Percentiles rank a stretch among this genome's conserved stretches.
Evolutionary conservation across 2,888 invertebrate genomes (phyloP).

Genomic region (Adineta ricciae): DNA sequence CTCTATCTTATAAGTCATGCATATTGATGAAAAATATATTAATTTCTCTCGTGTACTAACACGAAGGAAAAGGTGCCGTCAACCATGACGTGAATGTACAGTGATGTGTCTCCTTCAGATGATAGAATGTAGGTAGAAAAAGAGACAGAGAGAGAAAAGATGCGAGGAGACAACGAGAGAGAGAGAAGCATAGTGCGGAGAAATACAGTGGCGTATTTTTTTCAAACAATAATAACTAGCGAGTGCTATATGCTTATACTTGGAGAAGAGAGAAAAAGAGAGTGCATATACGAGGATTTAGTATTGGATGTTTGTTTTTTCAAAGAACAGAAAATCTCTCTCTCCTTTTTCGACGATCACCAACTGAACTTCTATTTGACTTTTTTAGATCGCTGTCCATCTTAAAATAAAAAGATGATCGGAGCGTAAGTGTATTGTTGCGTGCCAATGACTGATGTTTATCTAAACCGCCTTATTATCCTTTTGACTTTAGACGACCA

Average conservation of each 20-base stretch:
- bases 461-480: too few species aligned
- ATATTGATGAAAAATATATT: not conserved
- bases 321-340: not conserved
- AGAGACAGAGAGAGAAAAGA: not conserved
- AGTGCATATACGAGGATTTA: not conserved
- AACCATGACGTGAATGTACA: not conserved
- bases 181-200: not conserved
- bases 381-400: not conserved
- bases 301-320: not conserved
- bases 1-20: not conserved
- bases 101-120: not conserved
- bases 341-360: not conserved
- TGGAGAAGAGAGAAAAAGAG: not conserved
- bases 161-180: too few species aligned
- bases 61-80: not conserved
- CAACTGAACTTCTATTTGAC: too few species aligned
- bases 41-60: not conserved
- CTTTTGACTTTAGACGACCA: too few species aligned
- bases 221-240: not conserved
- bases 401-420: not conserved
- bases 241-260: not conserved
- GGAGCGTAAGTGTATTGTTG: not conserved
- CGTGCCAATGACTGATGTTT: too few species aligned
- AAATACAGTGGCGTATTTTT: constrained; percentile 5
- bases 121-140: not conserved